phyloP scores from a whole-genome alignment of 2,113 vertebrate genomes.

The Tragelaphus scriptus region DNA sequence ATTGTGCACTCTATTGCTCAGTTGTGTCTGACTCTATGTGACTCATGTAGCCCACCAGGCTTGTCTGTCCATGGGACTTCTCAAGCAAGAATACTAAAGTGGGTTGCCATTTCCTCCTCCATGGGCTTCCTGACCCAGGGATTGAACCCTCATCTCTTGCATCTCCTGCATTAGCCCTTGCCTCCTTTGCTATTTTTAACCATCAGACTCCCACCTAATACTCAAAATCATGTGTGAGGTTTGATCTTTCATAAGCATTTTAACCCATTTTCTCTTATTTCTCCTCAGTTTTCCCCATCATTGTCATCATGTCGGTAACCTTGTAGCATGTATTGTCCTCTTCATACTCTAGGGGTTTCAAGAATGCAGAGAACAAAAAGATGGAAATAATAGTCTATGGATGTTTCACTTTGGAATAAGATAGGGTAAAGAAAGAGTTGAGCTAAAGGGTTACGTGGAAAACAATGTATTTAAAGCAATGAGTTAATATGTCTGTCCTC shows the following conservation, averaged over 20 bases:
- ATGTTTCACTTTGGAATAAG: background rate
- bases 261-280: background rate
- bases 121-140: background rate
- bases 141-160: background rate
- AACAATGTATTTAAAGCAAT: background rate
- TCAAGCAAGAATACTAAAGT: background rate
- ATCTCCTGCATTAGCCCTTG: background rate
- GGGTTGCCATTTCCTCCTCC: background rate
- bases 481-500: background rate
- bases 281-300: background rate
- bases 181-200: background rate
- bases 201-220: background rate
- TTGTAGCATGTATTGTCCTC: background rate
- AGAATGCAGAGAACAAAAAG: background rate
- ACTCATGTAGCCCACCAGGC: background rate
- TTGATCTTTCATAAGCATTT: background rate
- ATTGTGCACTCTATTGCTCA: fast-evolving
- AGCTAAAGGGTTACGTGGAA: background rate
- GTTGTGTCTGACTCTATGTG: background rate
- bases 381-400: background rate
- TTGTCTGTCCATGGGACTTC: background rate
- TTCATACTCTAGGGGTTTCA: background rate
- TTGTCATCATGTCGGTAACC: background rate
- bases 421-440: background rate
- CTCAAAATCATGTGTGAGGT: background rate